Evolutionary conservation across 2,113 vertebrate species (phyloP), one percentile per base, ranked within the genome.

Genomic region (Malurus cyaneus): DNA sequence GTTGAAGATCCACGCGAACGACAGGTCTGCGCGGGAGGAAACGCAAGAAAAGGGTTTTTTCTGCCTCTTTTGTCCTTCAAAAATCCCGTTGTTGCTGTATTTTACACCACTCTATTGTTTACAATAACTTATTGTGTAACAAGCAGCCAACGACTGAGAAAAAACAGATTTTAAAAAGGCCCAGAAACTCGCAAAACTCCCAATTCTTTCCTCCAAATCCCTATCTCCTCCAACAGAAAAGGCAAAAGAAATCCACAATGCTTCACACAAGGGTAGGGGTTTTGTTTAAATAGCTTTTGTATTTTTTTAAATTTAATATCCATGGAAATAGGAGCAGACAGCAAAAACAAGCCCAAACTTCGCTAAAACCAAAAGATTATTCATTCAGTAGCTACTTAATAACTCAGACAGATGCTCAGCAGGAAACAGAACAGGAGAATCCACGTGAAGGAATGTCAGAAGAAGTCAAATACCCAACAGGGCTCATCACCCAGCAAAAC

Each of bases 1-100:
- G 18, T 99, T 99, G 98, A 99, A 99, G 98, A 99, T 98, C 99
- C 99, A 99, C 7, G 99, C 98, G 39, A 98, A 99, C 0, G 98
- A 98, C 47, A 98, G 46, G 11, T 99, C 99, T 99, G 89, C 31
- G 83, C n/a, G 50, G 60, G 14, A 52, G 36, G 17, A 86, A 70
- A 87, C 57, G 80, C 31, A 76, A 67, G 16, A 17, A 31, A 60
- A n/a, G 5, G 17, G 6, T 19, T 5, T 47, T 59, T 52, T 9
- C 12, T 17, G 4, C 16, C 16, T 8, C 8, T 50, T 50, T 69
- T 15, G 24, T 12, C 2, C 15, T 61, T 49, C 24, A 18, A 42
- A 69, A 3, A 39, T 3, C 11, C 29, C 3, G 36, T 70, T 29
- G 15, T 34, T n/a, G 21, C 2, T 25, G 4, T 14, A 5, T 61